Evolutionary conservation across 1,140 invertebrate genomes (phyloP).

Genomic region (Carcinoscorpius rotundicauda): DNA sequence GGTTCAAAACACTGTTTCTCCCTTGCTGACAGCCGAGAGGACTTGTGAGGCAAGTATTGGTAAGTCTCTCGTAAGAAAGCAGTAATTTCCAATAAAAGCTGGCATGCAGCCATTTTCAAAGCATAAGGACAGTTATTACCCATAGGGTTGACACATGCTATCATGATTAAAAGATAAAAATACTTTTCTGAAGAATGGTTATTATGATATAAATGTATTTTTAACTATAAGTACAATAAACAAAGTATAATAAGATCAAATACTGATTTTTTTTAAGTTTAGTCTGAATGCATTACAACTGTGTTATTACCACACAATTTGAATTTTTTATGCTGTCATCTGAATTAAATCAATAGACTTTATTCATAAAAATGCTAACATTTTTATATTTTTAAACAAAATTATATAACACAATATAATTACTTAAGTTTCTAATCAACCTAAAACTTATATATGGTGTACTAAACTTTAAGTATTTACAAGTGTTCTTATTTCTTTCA

Average conservation of each 20-base stretch:
- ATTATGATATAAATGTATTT: background rate
- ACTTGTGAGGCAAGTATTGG: slow-evolving; percentile 42
- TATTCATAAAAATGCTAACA: too few species aligned
- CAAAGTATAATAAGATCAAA: background rate
- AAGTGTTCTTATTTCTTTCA: too few species aligned
- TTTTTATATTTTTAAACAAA: too few species aligned
- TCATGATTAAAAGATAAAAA: slow-evolving; percentile 27
- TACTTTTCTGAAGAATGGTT: background rate
- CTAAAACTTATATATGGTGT: too few species aligned
- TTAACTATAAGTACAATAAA: background rate
- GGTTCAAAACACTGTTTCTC: slow-evolving; percentile 22
- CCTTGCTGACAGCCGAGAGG: slow-evolving; percentile 20
- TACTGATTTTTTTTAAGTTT: too few species aligned
- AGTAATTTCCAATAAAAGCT: slow-evolving; percentile 90
- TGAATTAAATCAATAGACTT: too few species aligned
- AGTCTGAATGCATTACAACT: too few species aligned
- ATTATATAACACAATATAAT: too few species aligned
- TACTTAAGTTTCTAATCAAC: too few species aligned
- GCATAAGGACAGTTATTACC: slow-evolving; percentile 83
- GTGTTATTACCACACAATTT: too few species aligned
- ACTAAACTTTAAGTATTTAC: too few species aligned
- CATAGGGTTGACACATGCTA: slow-evolving; percentile 69
- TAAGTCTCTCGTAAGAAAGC: slow-evolving; percentile 94
- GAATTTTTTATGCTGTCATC: too few species aligned
- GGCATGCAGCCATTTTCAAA: slow-evolving; percentile 79